Base-by-base conservation (phyloP, 2,113 vertebrate genomes). In the Mormyrus iriodes region DNA sequence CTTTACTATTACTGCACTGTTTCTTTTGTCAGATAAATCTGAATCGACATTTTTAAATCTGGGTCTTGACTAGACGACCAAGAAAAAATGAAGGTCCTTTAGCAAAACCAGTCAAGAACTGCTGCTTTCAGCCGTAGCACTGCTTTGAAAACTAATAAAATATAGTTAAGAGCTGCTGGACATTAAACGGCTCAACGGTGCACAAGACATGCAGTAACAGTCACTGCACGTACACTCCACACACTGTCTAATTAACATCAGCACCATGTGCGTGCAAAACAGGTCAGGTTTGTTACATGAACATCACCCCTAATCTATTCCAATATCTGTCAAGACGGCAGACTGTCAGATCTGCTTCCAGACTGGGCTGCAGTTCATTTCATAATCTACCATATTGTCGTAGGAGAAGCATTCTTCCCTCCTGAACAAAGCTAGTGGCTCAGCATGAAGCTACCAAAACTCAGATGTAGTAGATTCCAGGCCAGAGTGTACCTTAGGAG, bases 401-500 rank as follows among this genome's bases (percentile, higher is more conserved):
- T 19, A 79, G 19, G 39, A 79, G 73, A 39, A 79, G 42, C 35
- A 19, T 79, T 79, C 73, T 42, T 69, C 31, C 73, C 73, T 35
- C 31, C 15, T 6, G 73, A 42, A 79, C 73, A 42, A 79, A 42
- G 73, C 73, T 42, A 35, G 73, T 42, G 8, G 7, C 35, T 35
- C 73, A 19, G 73, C 73, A 79, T 39, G 73, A 79, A 79, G 73
- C 73, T 42, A 79, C 35, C 15, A 35, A 79, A 42, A 42, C n/a
- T 79, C 73, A 79, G 35, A 35, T 79, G 73, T 19, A 79, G 73
- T 79, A 79, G 73, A 79, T 79, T 79, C 73, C 35, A 79, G 73
- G 13, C 73, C 39, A 42, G 73, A 15, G 4, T 42, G 24, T 79
- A 39, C 69, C 27, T 76, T 39, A 76, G 69, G 31, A 76, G 31